Base-by-base conservation (phyloP, 1,140 invertebrate species). In the Pseudomyrmex sp. region DNA sequence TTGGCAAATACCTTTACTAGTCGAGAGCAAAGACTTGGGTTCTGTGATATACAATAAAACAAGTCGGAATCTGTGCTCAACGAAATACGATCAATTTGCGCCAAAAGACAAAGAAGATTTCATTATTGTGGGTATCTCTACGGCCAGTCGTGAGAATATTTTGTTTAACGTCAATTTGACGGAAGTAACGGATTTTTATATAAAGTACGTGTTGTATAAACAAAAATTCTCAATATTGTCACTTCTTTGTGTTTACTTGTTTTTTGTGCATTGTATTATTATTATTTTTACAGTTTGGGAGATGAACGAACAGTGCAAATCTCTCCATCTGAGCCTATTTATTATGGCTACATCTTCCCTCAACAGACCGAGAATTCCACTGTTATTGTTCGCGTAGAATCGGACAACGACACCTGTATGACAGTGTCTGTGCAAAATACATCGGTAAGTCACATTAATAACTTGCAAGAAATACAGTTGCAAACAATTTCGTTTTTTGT, bases 361-460 rank as follows among this genome's bases (percentile, higher is more conserved):
- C 70, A 86, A 61, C 92, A 96, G 18, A 77, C 85, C 1, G 90
- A 93, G 77, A 93, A 94, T 63, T 89, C 91, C 15, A 94, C 95
- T 44, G 95, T 96, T 2, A 86, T 96, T 46, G 92, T 97, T 20
- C 92, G 94, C 86, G 94, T 95, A 3, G 93, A 90, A 26, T 96
- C 96, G 0, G 83, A 93, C 7, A 95, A 95, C 88, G 91, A 94
- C 15, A 91, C 93, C 20, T 97, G 96, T 90, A 95, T 96, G 93
- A 95, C 95, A 9, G 92, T 96, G 9, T 96, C 96, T n/a, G 93
- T 97, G 68, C 96, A 96, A 89, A 95, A 96, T 90, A 93, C 94
- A 35, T 93, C 95, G 77, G 96, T 96, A 91, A 92, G 93, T 86
- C 23, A 2, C 5, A 1, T 18, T 46, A 12, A 73, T 18, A 10